A percentile compares a stretch with the other conserved stretches of the same genome.
Conservation (phyloP, 2,113 vertebrate genomes). For the Australoheros scitulus region DNA sequence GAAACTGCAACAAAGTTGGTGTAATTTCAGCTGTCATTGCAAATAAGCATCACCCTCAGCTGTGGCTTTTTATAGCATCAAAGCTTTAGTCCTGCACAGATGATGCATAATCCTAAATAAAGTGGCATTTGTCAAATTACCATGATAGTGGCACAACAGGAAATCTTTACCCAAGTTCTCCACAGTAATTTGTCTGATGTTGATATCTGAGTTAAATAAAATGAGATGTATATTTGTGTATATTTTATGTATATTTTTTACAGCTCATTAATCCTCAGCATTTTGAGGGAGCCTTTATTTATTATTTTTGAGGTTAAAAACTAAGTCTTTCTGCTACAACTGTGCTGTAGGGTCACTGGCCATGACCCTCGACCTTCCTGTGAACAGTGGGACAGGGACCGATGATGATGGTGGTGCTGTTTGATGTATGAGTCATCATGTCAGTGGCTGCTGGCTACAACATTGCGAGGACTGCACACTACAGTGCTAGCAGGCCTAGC, state of each 20-base stretch:
- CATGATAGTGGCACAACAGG: not conserved
- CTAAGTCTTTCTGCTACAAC: not conserved
- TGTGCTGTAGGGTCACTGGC: not conserved
- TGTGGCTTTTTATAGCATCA: conserved; percentile 22
- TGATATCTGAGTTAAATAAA: not conserved
- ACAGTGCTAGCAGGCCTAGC: not conserved
- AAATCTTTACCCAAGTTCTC: not conserved
- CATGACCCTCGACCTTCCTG: not conserved
- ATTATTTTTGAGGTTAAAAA: not conserved
- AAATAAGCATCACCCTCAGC: not conserved
- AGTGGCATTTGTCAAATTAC: not conserved
- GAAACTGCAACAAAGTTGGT: not conserved
- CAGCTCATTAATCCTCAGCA: not conserved
- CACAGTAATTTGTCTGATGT: not conserved
- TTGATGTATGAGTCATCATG: conserved; percentile 18
- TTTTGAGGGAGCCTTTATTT: not conserved
- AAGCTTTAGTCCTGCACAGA: not conserved
- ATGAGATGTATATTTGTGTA: too few species aligned
- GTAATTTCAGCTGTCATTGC: conserved; percentile 11
- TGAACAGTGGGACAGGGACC: not conserved
- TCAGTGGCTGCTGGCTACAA: not conserved
- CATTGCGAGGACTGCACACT: not conserved
- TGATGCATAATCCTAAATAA: not conserved
- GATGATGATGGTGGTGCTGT: conserved; percentile 3
- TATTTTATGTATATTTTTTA: not conserved